Evolutionary conservation across 1,140 invertebrate species (phyloP), one percentile per base, ranked within the genome.

Genomic region (Papilio dardanus): DNA sequence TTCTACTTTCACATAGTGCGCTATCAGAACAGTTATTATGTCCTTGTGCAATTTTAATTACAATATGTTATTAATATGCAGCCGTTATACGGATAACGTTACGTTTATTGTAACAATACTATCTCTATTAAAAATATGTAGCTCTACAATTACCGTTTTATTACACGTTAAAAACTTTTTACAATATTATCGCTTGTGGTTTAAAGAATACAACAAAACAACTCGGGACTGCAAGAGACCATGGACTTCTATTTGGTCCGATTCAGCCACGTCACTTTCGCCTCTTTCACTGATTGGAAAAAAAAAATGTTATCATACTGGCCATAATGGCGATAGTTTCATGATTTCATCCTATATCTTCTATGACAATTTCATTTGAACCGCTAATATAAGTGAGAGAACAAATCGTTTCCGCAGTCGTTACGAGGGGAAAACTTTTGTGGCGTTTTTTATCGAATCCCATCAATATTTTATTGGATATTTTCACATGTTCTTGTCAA

Each of bases 401-500:
- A 37, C 67, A 40, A 69, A 37, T 69, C 35, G 31, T 69, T 69
- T 40, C 67, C 67, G 35, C 35, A 69, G 67, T 40, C 67, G 31
- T 69, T 33, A 69, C 67, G 67, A 33, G 28, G 33, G 31, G 42
- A 42, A 69, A 40, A 19, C 21, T 37, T 69, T 69, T 40, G 31
- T 35, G 31, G 19, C 33, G 19, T 37, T 69, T 69, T 69, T 69
- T 69, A 69, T 69, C 67, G 67, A 40, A 35, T 69, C 21, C 5
- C 31, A 69, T 69, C 19, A 35, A 69, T 42, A 40, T 10, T 42
- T 35, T 69, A 69, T 69, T 37, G 67, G 33, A 69, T 62, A 62
- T 62, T 62, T 14, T 30, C 54, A 62, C 54, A 62, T 62, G 24
- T 30, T 62, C 30, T 62, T 28, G 10, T 10, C 21, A 28, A 54